Percentiles rank a stretch among this genome's conserved stretches.
phyloP scores from a whole-genome alignment of 92 coral and sea anemone genomes.

The Ricordea florida region DNA sequence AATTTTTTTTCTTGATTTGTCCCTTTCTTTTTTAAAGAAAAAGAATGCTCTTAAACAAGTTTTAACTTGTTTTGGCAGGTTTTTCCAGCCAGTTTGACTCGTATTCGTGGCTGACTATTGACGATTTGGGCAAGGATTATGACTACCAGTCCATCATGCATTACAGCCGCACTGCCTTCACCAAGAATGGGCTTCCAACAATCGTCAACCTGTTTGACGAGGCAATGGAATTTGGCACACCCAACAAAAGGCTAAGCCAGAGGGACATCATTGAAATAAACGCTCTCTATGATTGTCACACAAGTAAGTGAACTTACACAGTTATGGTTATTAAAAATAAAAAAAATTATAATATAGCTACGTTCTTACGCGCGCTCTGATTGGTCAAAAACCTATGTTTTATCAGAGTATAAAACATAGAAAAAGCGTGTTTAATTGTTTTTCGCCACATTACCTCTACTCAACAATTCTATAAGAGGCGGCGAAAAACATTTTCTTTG shows the following conservation, averaged over 20 bases:
- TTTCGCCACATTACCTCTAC: no score
- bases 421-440: no score
- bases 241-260: constrained; percentile 33
- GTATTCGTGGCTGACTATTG: constrained; percentile 59
- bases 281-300: constrained; percentile 72
- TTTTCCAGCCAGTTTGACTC: constrained; percentile 64
- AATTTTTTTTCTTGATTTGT: no score
- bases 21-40: no score
- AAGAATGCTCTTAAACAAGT: neutral
- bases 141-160: constrained; percentile 82
- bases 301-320: neutral
- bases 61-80: constrained; percentile 20
- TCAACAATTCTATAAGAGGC: no score
- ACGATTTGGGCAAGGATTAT: constrained; percentile 62
- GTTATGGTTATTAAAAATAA: neutral
- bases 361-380: no score
- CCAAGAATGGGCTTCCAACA: constrained; percentile 67
- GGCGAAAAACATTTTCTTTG: no score
- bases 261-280: constrained; percentile 80
- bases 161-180: constrained; percentile 66
- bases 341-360: no score
- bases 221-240: constrained; percentile 38
- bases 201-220: constrained; percentile 57
- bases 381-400: no score
- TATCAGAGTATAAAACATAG: no score